Evolutionary conservation across 2,113 vertebrate genomes (phyloP), one percentile per base, ranked within the genome.

Genomic region (Sminthopsis crassicaudata): DNA sequence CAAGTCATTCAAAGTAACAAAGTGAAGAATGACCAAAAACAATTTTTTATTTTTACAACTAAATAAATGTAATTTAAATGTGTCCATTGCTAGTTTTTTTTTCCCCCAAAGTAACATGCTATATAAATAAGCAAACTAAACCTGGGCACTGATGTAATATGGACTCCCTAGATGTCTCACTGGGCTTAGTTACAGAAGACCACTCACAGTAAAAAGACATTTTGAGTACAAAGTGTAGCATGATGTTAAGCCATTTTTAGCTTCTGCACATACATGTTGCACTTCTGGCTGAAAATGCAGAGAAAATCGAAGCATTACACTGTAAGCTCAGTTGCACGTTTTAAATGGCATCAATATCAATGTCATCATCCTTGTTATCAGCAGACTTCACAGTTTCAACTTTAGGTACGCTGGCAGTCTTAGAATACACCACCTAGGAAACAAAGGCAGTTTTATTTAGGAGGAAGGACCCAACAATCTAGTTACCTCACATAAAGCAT

Each of bases 321-420:
- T 98, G 98, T 92, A 98, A 96, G 42, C 96, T 93, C 95, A 95
- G 95, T 95, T 96, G 94, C 97, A 95, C 97, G 96, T 94, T 98
- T 98, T 99, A 99, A 99, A 99, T 99, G 96, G 99, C 99, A 98
- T 99, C 99, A 24, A 99, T 99, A 98, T 99, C 99, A n/a, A 99
- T 99, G 98, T 99, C 99, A 0, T 99, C 99, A 46, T 99, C 99
- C 97, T 99, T 99, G 89, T 95, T 99, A 97, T 98, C 99, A 96
- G 98, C 98, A 57, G 99, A 98, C 98, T 99, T 99, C 98, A 99
- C 99, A 53, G 99, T 99, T 98, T 99, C 99, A 98, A 99, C 99
- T 98, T 99, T 99, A 94, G 99, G 99, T 98, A 99, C 99, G 53
- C 98, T 99, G 97, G 99, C 99, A 84, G 99, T 99, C 96, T 99